These are phyloP conservation scores for Spinus olivaceus DNA, from an alignment of 2,797 vertebrate species.

Conservation along the genomic window DNA sequence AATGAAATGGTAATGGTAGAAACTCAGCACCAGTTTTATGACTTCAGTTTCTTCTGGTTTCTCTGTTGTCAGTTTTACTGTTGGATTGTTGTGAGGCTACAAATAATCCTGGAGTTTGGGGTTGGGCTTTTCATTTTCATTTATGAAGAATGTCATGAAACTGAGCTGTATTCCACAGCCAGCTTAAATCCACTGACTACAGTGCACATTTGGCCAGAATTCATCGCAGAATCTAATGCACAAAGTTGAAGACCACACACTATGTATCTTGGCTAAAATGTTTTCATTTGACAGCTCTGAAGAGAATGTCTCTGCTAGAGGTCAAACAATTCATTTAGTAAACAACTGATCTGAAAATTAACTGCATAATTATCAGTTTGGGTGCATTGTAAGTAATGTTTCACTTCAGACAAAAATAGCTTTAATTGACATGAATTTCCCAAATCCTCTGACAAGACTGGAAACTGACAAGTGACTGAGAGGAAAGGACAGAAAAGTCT, in stretches of 20 bases:
- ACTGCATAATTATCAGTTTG: background rate
- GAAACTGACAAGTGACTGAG: background rate
- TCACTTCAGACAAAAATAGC: background rate
- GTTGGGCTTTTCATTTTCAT: background rate
- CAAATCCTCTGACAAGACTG: background rate
- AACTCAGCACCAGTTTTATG: background rate
- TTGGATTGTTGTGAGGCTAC: background rate
- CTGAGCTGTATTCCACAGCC: background rate
- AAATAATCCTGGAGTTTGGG: background rate
- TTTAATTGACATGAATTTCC: background rate
- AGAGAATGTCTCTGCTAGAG: background rate
- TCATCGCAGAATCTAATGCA: background rate
- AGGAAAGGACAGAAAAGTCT: background rate
- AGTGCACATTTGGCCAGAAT: background rate
- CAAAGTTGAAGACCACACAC: background rate
- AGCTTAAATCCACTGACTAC: background rate
- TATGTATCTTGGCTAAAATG: background rate
- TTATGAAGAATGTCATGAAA: background rate
- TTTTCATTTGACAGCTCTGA: background rate
- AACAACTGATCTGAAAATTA: slow-evolving; percentile 4
- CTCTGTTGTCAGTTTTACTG: background rate
- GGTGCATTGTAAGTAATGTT: background rate
- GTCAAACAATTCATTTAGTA: background rate
- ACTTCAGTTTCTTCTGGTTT: background rate
- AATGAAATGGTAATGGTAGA: background rate